Evolutionary conservation across 2,888 invertebrate species (phyloP), one percentile per base, ranked within the genome.

Genomic region (Drosophila cracens): DNA sequence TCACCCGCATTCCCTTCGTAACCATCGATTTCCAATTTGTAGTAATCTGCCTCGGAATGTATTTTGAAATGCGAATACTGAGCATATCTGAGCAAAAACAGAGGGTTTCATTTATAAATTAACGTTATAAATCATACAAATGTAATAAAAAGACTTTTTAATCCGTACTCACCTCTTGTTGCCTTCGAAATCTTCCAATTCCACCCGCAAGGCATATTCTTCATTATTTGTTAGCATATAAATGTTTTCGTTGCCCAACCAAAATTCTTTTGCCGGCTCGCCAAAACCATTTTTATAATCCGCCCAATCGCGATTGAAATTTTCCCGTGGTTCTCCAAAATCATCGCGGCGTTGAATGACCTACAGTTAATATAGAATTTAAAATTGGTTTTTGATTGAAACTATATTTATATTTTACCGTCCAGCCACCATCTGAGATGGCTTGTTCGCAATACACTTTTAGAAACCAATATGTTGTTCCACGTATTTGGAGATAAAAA

Each of bases 241-340:
- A 78, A 98, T 98, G 90, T 98, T 98, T 92, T 98, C 97, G 91
- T 98, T 98, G 60, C 98, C 98, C 33, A 98, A 94, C 98, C 98
- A 98, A 93, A 98, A 97, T 92, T 98, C 98, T 91, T 97, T 96
- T 79, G 95, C 96, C 0, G 97, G 97, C 93, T 98, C 97, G 4
- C 98, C 98, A 91, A 98, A 98, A 1, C 98, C 98, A 91, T 97
- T 97, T 92, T 98, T 97, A 93, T 98, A 98, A 90, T 98, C 97
- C 67, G 96, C 95, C 98, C 98, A 98, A 92, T 98, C 97, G 2
- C 97, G 94, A 93, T 98, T 98, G 94, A 98, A 98, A 92, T 97
- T 98, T 93, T 98, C 98, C 0, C 97, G 94, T 0, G 97, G 97
- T 29, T 97, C 95, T 1, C 97, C 97, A 91, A 95, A 97, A 92